Base-by-base conservation (phyloP, 2,888 invertebrate species). In the Melitaea athalia region DNA sequence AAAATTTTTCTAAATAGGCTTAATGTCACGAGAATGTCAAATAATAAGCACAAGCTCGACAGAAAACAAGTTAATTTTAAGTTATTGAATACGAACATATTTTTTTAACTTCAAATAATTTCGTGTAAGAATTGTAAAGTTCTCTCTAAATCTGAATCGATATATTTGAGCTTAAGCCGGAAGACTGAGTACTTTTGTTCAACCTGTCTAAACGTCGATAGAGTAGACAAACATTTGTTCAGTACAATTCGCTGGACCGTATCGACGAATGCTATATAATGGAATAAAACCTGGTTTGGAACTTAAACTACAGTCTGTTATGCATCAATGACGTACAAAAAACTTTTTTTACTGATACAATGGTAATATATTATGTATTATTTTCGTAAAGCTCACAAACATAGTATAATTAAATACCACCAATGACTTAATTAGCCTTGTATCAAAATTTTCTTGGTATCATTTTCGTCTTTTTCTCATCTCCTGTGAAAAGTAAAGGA, bases 121-220 rank as follows among this genome's bases (percentile, higher is more conserved):
- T 53, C 45, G 42, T 61, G 38, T 47, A 31, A 49, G 62, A 55
- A 49, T 57, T 38, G 15, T 14, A 49, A 52, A 47, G 31, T 17
- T 55, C 52, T 55, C 49, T 55, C 63, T 24, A 3, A 64, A 65
- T 63, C 33, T 49, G 65, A 68, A 73, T 53, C 63, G 66, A 73
- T 72, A 72, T 72, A 72, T 74, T 69, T 67, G 67, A 70, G 68
- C 68, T 72, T 65, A 68, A 71, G 63, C 70, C 60, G 63, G 64
- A 61, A 70, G 72, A 72, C 74, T 68, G 74, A 74, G 69, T 76
- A 69, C 71, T 70, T 65, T 69, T 61, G 70, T 74, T 75, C 70
- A 71, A 70, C 70, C 75, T 76, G 73, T 73, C 73, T 75, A 76
- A 75, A 74, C 75, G 74, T 76, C 73, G 75, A 75, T 73, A 71